A percentile compares a stretch with the other conserved stretches of the same genome.
These are phyloP conservation scores for Oncorhynchus clarkii DNA, from an alignment of 2,113 vertebrate genomes.

Conservation along the genomic window DNA sequence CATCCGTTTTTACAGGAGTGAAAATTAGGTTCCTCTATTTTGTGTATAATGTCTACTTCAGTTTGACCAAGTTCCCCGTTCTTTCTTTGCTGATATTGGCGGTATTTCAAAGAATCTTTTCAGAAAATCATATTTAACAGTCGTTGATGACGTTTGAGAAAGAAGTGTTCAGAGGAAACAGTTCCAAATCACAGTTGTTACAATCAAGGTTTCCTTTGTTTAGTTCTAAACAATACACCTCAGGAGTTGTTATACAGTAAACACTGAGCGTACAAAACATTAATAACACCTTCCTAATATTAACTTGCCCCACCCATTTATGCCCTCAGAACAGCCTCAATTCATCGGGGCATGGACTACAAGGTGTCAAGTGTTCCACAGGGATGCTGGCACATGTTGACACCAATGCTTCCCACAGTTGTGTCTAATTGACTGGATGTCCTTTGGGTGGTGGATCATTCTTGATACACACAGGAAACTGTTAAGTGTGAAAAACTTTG, in stretches of 20 bases:
- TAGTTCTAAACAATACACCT: slow-evolving; percentile 48
- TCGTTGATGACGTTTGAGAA: slow-evolving; percentile 12
- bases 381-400: too few species aligned
- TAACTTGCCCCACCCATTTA: too few species aligned
- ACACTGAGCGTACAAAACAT: too few species aligned
- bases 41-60: slow-evolving; percentile 13
- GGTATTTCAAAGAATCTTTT: slow-evolving; percentile 4
- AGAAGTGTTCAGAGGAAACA: neutral
- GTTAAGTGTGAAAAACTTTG: too few species aligned
- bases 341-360: too few species aligned
- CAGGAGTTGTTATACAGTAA: slow-evolving; percentile 15
- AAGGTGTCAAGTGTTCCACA: too few species aligned
- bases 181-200: slow-evolving; percentile 30
- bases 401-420: too few species aligned
- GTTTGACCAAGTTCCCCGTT: neutral
- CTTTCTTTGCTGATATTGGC: neutral
- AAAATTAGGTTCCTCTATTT: slow-evolving; percentile 5
- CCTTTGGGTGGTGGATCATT: too few species aligned
- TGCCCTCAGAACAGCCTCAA: too few species aligned
- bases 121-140: slow-evolving; percentile 35
- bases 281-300: too few species aligned
- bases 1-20: slow-evolving; percentile 7
- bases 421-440: too few species aligned
- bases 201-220: slow-evolving; percentile 49
- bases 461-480: too few species aligned